Base-by-base conservation (phyloP, 1,140 invertebrate species). In the Chrysomallon squamiferum region DNA sequence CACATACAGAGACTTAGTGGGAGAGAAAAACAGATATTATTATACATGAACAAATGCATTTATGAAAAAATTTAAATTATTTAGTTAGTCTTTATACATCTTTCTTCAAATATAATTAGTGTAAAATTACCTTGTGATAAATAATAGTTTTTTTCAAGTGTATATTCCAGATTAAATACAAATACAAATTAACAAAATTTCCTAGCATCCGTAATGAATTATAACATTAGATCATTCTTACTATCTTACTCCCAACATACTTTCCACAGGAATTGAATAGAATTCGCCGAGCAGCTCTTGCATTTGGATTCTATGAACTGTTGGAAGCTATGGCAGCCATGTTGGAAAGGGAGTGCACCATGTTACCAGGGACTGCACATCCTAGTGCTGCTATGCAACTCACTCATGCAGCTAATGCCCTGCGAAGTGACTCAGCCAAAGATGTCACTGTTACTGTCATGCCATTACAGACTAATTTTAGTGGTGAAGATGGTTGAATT, bases 371-470 rank as follows among this genome's bases (percentile, higher is more conserved):
- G 11, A 88, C 88, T 65, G 89, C 94, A 25, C 92, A 94, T 84
- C 92, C 93, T 0, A 95, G 96, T 76, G 95, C 93, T 79, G 91
- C 93, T 1, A 81, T 97, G 38, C 95, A 97, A 82, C 88, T 98
- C 66, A 92, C 93, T 20, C 94, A 97, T 85, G 95, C 94, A 18
- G 92, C 93, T 9, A 89, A 88, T 56, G 88, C 90, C 72, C 85
- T 95, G 18, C 85, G 90, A 13, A 76, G 69, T 35, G 78, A 80
- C 11, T 70, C 65, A 29, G 89, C 88, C 22, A 85, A 87, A 64
- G 91, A 92, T 76, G 84, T 89, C 11, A 89, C 90, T 78, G 88
- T 88, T 65, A 88, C 87, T 72, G 89, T 92, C 66, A 84, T 88
- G 59, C 90, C 91, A 9, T 85, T 91, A 50, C 86, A 88, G 73